These are phyloP conservation scores for Periparus ater DNA, from an alignment of 2,797 vertebrate genomes.

Conservation along the genomic window DNA sequence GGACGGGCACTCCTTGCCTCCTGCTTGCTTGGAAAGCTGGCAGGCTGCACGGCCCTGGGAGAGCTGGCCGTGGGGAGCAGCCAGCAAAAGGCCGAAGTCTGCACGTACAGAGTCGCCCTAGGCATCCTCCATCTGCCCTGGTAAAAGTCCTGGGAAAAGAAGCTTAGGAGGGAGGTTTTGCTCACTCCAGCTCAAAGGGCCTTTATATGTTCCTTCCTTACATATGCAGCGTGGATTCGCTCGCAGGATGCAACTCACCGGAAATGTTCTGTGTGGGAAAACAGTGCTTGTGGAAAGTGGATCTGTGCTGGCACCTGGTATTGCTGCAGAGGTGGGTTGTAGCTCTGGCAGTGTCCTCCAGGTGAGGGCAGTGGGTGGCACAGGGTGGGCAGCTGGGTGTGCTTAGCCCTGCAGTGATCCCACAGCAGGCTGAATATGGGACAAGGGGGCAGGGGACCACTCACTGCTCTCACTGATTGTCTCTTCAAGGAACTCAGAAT, in stretches of 20 bases:
- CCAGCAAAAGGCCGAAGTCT: neutral
- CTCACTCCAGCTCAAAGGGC: neutral
- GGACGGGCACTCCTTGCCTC: accelerated
- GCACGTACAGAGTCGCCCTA: accelerated
- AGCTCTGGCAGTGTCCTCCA: neutral
- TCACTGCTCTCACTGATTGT: neutral
- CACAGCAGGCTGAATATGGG: accelerated
- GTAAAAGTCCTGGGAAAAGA: neutral
- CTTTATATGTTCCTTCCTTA: neutral
- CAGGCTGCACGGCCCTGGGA: too few species aligned
- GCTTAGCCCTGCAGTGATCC: neutral
- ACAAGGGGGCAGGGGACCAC: accelerated
- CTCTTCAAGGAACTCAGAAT: neutral
- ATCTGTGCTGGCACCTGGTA: neutral
- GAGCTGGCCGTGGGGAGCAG: neutral
- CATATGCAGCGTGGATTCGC: neutral
- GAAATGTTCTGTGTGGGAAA: neutral
- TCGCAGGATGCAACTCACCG: neutral
- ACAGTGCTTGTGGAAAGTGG: neutral
- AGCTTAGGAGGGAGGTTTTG: neutral
- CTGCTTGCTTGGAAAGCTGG: neutral
- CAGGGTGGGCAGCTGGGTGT: neutral
- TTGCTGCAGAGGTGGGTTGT: neutral
- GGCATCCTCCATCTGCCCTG: neutral
- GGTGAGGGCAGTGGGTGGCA: neutral